Base-by-base conservation (phyloP, 2,888 invertebrate species). In the Toxonevra muliebris region DNA sequence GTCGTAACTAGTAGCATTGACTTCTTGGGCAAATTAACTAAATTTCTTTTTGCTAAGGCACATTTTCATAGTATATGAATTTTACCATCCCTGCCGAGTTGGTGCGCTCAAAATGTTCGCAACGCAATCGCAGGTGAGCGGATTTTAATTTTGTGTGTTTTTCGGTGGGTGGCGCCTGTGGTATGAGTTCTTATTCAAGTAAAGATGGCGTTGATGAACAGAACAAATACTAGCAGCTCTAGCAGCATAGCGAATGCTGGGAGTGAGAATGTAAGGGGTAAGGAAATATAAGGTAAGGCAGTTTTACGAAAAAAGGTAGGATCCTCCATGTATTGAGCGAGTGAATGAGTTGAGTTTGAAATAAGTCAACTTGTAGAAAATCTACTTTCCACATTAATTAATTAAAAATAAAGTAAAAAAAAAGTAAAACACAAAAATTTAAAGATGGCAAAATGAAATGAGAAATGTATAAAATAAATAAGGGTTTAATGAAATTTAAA, bases 301-400 rank as follows among this genome's bases (percentile, higher is more conserved):
- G 20, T 63, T 30, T 30, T 30, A 30, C 30, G 30, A 30, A 30
- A 30, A 20, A 55, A 13, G 50, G 15, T 69, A 52, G 71, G 50
- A 48, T 13, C 53, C 59, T 54, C 62, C 73, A 72, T 71, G 30
- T 30, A 30, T 2, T 30, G 7, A 4, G 30, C 7, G 70, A 74
- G 76, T 78, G 77, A 30, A 30, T 30, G 30, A 78, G 59, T 52
- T 45, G 61, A 72, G 79, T 77, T 79, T 76, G 74, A 76, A 76
- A 78, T 78, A 81, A 81, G 81, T 80, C 77, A 75, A 77, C 80
- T 81, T 81, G 80, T 80, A 80, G 80, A 80, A 80, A 78, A 78
- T 73, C 77, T 81, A 79, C 80, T 79, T 80, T 81, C 78, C 80
- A 77, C 80, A 79, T 81, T 81, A 80, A 80, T 81, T 81, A 81